These are phyloP conservation scores for Boulengerochromis microlepis DNA, from an alignment of 2,113 vertebrate species.

Conservation along the genomic window DNA sequence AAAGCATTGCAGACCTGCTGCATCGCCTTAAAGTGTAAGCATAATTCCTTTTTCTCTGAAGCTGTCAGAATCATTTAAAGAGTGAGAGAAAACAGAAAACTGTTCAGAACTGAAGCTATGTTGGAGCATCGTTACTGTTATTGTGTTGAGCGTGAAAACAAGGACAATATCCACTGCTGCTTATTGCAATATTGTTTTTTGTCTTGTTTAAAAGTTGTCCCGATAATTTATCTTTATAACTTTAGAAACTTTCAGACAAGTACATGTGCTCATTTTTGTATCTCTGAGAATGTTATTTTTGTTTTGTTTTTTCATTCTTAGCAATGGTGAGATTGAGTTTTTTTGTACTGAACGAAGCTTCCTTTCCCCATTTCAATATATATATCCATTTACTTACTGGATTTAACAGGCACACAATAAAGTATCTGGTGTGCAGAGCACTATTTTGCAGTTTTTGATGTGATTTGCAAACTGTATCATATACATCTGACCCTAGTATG, in stretches of 20 bases:
- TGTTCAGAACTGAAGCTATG: neutral
- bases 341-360: neutral
- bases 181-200: neutral
- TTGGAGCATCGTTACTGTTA: neutral
- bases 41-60: neutral
- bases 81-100: neutral
- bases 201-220: neutral
- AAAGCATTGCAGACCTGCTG: conserved; percentile 22
- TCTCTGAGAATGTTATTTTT: neutral
- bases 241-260: neutral
- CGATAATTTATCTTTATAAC: neutral
- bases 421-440: conserved; percentile 12
- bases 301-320: neutral
- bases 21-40: neutral
- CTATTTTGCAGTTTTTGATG: conserved; percentile 51
- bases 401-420: conserved; percentile 35
- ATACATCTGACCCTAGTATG: conserved; percentile 45
- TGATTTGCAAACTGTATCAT: conserved; percentile 49
- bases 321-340: neutral
- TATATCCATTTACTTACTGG: conserved; percentile 6
- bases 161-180: neutral
- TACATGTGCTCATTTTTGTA: neutral
- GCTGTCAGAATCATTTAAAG: conserved; percentile 12
- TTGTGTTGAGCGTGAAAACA: neutral
- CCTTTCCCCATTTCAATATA: conserved; percentile 28